phyloP scores from a whole-genome alignment of 2,797 vertebrate species.

The Ceryle rudis region DNA sequence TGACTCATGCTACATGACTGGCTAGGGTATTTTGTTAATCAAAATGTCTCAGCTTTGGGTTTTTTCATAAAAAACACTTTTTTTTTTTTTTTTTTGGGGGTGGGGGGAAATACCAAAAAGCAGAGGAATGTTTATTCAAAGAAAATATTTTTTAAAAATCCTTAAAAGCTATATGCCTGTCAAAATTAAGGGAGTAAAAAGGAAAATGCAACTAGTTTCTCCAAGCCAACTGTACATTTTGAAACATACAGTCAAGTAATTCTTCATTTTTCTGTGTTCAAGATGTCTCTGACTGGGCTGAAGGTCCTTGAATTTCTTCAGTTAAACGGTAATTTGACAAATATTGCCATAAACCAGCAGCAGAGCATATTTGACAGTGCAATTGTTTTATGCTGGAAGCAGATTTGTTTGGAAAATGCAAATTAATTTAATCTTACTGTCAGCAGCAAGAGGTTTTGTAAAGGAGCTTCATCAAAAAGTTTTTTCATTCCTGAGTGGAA shows the following conservation, averaged over 20 bases:
- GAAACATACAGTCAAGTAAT: neutral
- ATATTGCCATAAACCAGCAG: neutral
- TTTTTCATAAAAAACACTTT: neutral
- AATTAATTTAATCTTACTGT: constrained; percentile 8
- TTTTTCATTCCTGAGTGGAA: neutral
- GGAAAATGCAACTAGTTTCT: neutral
- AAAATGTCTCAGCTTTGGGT: neutral
- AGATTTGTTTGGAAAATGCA: neutral
- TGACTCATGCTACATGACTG: neutral
- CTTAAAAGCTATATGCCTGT: neutral
- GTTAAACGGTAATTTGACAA: constrained; percentile 11
- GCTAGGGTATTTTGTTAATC: neutral
- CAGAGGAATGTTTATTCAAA: neutral
- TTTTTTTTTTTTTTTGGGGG: neutral
- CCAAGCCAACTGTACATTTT: neutral
- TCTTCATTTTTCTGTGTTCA: neutral
- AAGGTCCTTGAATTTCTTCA: neutral
- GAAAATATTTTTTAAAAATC: neutral
- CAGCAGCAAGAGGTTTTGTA: constrained; percentile 4
- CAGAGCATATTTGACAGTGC: neutral
- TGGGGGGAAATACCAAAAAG: neutral
- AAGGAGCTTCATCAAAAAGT: constrained; percentile 17
- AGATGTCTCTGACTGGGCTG: neutral
- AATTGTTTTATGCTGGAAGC: neutral
- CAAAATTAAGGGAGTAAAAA: neutral